Evolutionary conservation across 2,888 invertebrate species (phyloP).

Genomic region (Brachyptera risi): DNA sequence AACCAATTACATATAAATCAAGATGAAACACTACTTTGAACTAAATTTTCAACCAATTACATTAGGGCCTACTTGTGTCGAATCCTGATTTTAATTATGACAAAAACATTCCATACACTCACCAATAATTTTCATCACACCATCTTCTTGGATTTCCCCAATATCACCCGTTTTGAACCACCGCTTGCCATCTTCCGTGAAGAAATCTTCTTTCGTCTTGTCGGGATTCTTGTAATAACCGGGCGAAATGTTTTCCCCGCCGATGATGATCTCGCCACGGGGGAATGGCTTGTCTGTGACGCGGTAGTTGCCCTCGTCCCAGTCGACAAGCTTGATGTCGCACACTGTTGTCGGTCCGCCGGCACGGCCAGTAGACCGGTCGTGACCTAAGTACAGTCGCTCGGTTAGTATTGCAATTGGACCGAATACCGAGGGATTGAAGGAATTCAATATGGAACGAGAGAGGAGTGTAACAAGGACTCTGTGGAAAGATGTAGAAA

Average conservation of each 20-base stretch:
- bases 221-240: constrained; percentile 92
- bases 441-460: no score
- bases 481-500: no score
- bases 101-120: no score
- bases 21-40: no score
- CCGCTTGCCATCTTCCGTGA: constrained; percentile 69
- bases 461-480: no score
- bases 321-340: constrained; percentile 81
- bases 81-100: no score
- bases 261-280: constrained; percentile 79
- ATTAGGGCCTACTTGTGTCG: no score
- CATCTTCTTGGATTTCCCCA: constrained; percentile 89
- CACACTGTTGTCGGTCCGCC: constrained; percentile 83
- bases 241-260: constrained; percentile 85
- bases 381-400: constrained; percentile 52
- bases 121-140: constrained; percentile 96
- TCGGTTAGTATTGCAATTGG: no score
- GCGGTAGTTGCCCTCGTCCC: constrained; percentile 92
- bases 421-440: no score
- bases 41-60: no score
- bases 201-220: constrained; percentile 88
- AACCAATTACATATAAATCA: no score
- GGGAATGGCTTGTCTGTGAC: constrained; percentile 82
- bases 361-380: constrained; percentile 75
- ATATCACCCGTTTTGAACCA: constrained; percentile 98